Conservation (phyloP, 2,888 invertebrate species). For the Chydorus sphaericus region DNA sequence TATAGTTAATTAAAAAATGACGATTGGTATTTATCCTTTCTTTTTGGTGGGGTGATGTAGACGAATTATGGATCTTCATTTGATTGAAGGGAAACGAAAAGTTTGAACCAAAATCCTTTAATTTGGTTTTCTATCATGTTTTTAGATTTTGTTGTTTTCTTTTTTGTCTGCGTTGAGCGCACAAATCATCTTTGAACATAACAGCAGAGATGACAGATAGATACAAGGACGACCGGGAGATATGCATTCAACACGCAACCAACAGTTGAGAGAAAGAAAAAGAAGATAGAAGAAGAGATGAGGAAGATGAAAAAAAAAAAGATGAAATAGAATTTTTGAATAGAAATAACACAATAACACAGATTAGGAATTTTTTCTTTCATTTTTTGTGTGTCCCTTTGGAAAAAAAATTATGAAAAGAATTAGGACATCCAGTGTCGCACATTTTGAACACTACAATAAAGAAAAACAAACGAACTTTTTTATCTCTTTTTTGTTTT, state of each 20-base stretch:
- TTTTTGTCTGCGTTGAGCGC: conserved; percentile 1
- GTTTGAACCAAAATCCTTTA: no score
- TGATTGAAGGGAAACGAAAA: no score
- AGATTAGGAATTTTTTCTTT: conserved; percentile 6
- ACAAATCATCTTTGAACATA: conserved; percentile 3
- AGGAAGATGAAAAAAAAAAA: neutral
- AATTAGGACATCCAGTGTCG: no score
- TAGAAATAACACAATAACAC: conserved; percentile 4
- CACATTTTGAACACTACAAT: neutral
- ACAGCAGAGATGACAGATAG: no score
- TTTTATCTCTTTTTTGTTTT: neutral
- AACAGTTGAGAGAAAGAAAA: neutral
- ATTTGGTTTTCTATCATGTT: no score
- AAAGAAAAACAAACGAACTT: neutral
- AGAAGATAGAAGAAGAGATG: neutral
- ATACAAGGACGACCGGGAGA: conserved; percentile 4
- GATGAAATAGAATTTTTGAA: neutral
- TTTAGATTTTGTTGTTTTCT: neutral
- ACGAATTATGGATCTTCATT: no score
- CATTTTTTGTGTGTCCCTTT: neutral
- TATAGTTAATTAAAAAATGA: no score
- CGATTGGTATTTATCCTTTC: no score
- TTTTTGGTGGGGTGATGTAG: no score
- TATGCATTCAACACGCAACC: conserved; percentile 4
- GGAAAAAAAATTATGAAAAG: no score